Base-by-base conservation (phyloP, 2,113 vertebrate species). In the Sterrhoptilus dennistouni region DNA sequence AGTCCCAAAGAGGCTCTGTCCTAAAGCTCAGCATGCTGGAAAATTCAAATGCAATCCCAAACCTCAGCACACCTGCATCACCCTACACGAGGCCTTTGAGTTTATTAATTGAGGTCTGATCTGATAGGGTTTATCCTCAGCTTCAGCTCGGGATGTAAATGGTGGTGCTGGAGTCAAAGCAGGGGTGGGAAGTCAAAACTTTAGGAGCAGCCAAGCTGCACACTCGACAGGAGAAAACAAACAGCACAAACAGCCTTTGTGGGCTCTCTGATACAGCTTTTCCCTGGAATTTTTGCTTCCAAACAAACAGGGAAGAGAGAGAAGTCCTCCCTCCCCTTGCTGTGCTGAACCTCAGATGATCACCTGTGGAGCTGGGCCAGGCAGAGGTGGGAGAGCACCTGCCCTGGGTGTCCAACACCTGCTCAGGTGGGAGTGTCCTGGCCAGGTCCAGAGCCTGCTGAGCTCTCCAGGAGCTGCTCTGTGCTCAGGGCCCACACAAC, bases 1-100 rank as follows among this genome's bases (percentile, higher is more conserved):
- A 20, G 38, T 61, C 54, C 63, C 16, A 7, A 33, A 20, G 13
- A 83, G 49, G 31, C 82, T 75, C 4, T 15, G 65, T 45, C 75
- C 63, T 33, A 42, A 49, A 83, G 23, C 78, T 53, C 70, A 57
- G 54, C 84, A 87, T 50, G n/a, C 28, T 60, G 61, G 40, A 63
- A 70, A 83, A 80, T 74, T 70, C 36, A 70, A 66, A 47, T 33
- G 59, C 31, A 50, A 42, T n/a, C 79, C 68, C 68, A 72, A 88
- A 83, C 85, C 92, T 82, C 72, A 90, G 56, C 71, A 77, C 91
- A 95, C 94, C 91, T 91, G 87, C 87, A 89, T 31, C 60, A 36
- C 68, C 64, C 78, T 52, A 13, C 33, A 53, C 0, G 7, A 64
- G 81, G 74, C 75, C 29, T 38, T 31, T 11, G 78, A 57, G 59